These are phyloP conservation scores for Protomyctophum bolini DNA, from an alignment of 2,113 vertebrate genomes.

Conservation along the genomic window DNA sequence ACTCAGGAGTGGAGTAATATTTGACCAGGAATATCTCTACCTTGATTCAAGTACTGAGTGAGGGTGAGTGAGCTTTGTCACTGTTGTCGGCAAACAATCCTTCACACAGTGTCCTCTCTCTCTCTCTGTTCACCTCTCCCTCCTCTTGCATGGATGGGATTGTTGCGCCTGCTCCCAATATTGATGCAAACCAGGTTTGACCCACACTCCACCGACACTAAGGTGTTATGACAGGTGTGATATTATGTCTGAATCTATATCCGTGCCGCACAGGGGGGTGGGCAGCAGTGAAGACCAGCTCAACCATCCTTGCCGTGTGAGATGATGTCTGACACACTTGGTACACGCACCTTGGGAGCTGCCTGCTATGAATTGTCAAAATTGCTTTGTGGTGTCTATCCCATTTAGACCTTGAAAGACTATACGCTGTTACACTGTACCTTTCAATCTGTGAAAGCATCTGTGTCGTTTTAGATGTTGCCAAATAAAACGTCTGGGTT, in stretches of 20 bases:
- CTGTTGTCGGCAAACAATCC: conserved; percentile 10
- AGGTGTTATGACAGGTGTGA: conserved; percentile 67
- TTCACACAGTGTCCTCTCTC: neutral
- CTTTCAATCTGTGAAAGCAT: no score
- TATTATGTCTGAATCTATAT: conserved; percentile 56
- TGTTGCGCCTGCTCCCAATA: neutral
- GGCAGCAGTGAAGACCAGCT: conserved; percentile 33
- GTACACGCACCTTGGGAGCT: conserved; percentile 38
- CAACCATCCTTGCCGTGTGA: conserved; percentile 23
- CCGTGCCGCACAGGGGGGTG: neutral
- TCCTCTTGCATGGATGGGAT: neutral
- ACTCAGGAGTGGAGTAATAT: no score
- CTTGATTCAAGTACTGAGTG: no score
- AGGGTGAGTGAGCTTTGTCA: no score
- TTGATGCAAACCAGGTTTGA: conserved; percentile 45
- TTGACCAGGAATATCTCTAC: no score
- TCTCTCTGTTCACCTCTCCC: neutral
- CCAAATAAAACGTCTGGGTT: no score
- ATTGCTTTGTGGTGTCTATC: neutral
- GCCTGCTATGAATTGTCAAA: conserved; percentile 42
- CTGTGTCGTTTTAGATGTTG: no score
- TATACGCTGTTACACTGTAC: no score
- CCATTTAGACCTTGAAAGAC: no score
- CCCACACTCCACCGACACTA: conserved; percentile 27
- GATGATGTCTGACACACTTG: conserved; percentile 44